A percentile compares a stretch with the other conserved stretches of the same genome.
These are phyloP conservation scores for Montifringilla adamsi DNA, from an alignment of 2,113 vertebrate genomes.

Conservation along the genomic window DNA sequence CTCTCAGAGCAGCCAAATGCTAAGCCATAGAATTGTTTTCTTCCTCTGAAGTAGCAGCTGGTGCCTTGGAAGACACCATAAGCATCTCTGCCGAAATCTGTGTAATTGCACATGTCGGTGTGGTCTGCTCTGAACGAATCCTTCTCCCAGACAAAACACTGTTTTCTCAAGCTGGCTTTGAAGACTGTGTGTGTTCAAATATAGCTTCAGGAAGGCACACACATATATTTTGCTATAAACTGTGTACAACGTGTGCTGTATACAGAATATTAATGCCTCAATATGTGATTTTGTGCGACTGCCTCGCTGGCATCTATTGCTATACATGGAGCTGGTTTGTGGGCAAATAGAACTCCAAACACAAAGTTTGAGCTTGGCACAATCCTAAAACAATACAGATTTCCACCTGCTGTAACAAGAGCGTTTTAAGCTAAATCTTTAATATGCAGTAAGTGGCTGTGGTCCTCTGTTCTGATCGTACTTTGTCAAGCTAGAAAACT, in stretches of 20 bases:
- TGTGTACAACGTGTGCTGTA: constrained; percentile 48
- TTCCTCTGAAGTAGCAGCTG: constrained; percentile 58
- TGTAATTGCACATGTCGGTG: constrained; percentile 56
- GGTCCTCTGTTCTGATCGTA: background rate
- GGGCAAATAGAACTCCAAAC: constrained; percentile 20
- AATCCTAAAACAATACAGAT: background rate
- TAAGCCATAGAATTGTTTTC: constrained; percentile 47
- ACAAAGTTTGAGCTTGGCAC: constrained; percentile 32
- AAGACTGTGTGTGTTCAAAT: constrained; percentile 37
- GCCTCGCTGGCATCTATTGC: constrained; percentile 19
- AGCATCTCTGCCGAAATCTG: constrained; percentile 53
- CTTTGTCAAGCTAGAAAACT: background rate
- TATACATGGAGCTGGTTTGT: constrained; percentile 24
- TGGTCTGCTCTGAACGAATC: constrained; percentile 33
- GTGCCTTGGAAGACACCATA: constrained; percentile 65
- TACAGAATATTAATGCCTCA: constrained; percentile 64
- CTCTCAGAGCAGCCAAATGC: constrained; percentile 43
- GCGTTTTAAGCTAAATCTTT: background rate
- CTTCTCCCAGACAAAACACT: constrained; percentile 59
- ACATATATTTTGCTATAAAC: constrained; percentile 66
- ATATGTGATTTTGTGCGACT: constrained; percentile 19
- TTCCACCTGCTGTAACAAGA: constrained; percentile 11
- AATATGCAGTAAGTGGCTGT: background rate
- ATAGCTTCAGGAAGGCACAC: constrained; percentile 56
- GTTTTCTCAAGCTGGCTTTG: constrained; percentile 55